Conservation (phyloP, 1,140 invertebrate species). For the Drosophila ficusphila region DNA sequence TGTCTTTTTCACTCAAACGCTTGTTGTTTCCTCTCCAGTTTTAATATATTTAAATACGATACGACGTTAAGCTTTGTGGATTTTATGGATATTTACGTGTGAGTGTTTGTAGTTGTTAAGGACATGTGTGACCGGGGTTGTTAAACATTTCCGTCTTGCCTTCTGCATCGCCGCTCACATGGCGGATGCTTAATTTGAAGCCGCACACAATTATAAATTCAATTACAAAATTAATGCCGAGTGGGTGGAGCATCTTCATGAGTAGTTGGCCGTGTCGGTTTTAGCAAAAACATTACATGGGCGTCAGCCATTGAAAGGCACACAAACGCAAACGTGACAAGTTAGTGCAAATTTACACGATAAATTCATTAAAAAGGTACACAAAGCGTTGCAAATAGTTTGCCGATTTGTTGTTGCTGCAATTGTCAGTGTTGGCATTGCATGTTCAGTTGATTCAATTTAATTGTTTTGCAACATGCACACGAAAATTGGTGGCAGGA, state of each 20-base stretch:
- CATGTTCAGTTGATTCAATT: constrained; percentile 72
- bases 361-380: constrained; percentile 81
- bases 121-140: constrained; percentile 53
- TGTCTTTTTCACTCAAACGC: neutral
- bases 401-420: constrained; percentile 32
- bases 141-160: constrained; percentile 62
- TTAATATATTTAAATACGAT: neutral
- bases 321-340: constrained; percentile 44
- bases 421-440: constrained; percentile 45
- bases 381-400: constrained; percentile 67
- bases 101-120: constrained; percentile 13
- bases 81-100: constrained; percentile 1
- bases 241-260: neutral
- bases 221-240: constrained; percentile 67
- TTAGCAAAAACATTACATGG: constrained; percentile 54
- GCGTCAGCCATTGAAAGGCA: constrained; percentile 24
- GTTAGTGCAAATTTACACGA: constrained; percentile 72
- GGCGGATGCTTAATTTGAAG: constrained; percentile 14
- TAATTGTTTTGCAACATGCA: constrained; percentile 73
- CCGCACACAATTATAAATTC: constrained; percentile 66
- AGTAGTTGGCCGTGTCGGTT: constrained; percentile 22
- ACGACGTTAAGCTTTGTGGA: constrained; percentile 2
- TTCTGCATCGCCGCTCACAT: constrained; percentile 21
- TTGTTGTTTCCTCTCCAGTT: neutral
- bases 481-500: neutral